Evolutionary conservation across 37 sponge, comb jelly and placozoan species (phyloP).

Genomic region (Geodia barretti): DNA sequence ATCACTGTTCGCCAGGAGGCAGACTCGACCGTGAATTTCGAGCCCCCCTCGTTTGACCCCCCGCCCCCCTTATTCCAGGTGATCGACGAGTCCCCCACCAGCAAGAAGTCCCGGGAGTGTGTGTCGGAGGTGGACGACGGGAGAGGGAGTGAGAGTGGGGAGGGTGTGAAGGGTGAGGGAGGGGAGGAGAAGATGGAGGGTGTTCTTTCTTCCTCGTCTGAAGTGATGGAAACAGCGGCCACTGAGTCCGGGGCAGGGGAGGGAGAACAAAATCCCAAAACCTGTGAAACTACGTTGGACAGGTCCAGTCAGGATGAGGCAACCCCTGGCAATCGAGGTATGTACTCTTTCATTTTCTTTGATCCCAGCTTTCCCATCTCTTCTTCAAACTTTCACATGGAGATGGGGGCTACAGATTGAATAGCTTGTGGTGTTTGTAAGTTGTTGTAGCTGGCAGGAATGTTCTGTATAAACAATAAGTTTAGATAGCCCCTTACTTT

Average conservation of each 20-base stretch:
- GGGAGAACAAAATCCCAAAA: no score
- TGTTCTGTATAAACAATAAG: no score
- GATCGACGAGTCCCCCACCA: not conserved
- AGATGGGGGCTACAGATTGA: no score
- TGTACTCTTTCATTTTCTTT: not conserved
- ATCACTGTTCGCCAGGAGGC: constrained; percentile 67
- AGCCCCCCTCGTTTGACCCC: not conserved
- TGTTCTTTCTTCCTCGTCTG: not conserved
- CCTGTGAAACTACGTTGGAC: not conserved
- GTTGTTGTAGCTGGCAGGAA: no score
- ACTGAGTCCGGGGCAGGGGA: not conserved
- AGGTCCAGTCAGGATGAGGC: not conserved
- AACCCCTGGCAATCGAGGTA: not conserved
- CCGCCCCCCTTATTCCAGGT: not conserved
- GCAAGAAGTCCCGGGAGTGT: not conserved
- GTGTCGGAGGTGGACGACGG: not conserved
- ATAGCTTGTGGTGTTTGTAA: no score
- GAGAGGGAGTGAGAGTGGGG: constrained; percentile 2
- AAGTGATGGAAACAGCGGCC: not conserved
- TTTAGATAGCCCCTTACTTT: no score
- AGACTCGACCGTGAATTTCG: constrained; percentile 69
- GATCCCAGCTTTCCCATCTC: not conserved
- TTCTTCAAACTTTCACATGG: no score
- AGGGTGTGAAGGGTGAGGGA: not conserved
- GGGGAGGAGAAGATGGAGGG: not conserved